Conservation (phyloP, 2,888 invertebrate species). For the Tetragonisca angustula region DNA sequence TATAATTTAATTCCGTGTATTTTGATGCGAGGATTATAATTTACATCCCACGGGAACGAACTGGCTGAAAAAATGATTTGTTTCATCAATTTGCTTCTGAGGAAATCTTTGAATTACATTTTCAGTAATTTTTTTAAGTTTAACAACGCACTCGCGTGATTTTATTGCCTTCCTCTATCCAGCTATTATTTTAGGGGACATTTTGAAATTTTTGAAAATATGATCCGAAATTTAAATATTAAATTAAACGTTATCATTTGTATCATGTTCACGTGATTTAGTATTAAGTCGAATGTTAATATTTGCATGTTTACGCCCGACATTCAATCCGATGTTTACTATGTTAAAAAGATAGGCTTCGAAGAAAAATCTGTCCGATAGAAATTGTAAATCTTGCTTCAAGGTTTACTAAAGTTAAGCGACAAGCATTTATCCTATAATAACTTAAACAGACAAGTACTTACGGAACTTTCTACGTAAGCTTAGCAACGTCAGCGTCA, state of each 20-base stretch:
- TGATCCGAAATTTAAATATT: neutral
- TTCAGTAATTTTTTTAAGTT: neutral
- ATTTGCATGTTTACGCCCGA: too few relatives aligned
- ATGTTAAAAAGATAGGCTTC: too few relatives aligned
- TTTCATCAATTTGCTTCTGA: neutral
- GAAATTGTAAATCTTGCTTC: conserved; percentile 2
- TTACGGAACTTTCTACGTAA: conserved; percentile 67
- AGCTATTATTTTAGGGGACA: neutral
- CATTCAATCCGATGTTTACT: too few relatives aligned
- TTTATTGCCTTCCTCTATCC: neutral
- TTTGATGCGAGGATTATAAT: neutral
- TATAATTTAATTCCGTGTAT: neutral
- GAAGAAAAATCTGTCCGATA: neutral
- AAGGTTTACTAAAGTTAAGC: conserved; percentile 34
- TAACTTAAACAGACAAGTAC: conserved; percentile 70
- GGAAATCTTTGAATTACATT: neutral
- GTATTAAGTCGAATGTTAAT: neutral
- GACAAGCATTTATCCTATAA: conserved; percentile 56
- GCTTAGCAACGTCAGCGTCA: conserved; percentile 61
- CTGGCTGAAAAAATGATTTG: neutral
- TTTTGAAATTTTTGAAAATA: neutral
- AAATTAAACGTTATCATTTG: neutral
- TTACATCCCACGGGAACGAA: neutral
- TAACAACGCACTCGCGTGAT: neutral
- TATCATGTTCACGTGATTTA: neutral